Conservation (phyloP, 2,797 vertebrate genomes). For the Kryptopterus vitreolus region DNA sequence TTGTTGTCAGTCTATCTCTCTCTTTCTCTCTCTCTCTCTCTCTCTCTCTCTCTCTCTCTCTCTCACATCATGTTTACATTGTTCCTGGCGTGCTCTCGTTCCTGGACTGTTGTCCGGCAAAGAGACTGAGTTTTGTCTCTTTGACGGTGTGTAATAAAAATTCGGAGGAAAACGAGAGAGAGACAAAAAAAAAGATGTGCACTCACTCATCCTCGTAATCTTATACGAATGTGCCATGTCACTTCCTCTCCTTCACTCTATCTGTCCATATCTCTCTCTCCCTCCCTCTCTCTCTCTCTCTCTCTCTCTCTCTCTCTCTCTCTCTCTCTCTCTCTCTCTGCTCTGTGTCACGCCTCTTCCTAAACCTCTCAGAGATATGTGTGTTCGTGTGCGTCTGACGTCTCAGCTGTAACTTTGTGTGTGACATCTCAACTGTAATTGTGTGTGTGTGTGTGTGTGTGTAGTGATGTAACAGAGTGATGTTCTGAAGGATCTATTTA, state of each 20-base stretch:
- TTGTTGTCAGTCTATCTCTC: neutral
- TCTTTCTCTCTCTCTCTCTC: neutral
- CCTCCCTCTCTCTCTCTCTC: constrained; percentile 15
- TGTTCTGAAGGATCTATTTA: constrained; percentile 8
- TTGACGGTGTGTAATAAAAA: neutral
- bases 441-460: too few relatives aligned
- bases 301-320: constrained; percentile 14
- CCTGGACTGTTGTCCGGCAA: constrained; percentile 29
- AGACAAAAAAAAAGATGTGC: neutral
- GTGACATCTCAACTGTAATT: neutral
- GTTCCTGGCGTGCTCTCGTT: constrained; percentile 19
- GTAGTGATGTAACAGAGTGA: neutral
- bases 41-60: neutral
- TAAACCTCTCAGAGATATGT: neutral
- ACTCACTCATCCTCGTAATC: neutral
- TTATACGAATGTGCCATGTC: neutral
- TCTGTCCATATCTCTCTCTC: too few relatives aligned
- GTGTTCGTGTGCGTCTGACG: neutral
- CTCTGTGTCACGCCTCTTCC: neutral
- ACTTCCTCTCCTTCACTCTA: constrained; percentile 15
- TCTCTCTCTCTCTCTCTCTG: constrained; percentile 10
- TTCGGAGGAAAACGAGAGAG: neutral
- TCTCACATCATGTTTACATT: neutral
- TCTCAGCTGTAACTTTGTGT: too few relatives aligned
- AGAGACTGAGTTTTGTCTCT: constrained; percentile 40